Conservation (phyloP, 2,888 invertebrate genomes). For the Pristionchus arcanus region DNA sequence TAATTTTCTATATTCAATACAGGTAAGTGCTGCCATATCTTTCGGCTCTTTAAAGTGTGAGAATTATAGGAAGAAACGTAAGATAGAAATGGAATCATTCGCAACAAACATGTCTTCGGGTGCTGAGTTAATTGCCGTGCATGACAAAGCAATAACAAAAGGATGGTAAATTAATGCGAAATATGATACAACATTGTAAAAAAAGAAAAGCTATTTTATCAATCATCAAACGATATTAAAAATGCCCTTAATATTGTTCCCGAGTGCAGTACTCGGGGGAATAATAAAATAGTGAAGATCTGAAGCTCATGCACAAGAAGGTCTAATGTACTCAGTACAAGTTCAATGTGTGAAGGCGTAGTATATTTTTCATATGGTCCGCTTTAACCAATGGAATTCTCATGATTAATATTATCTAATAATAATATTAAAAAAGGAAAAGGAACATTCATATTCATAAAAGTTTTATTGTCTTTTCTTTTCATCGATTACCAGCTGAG, state of each 20-base stretch:
- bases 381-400: neutral
- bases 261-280: neutral
- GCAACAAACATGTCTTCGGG: neutral
- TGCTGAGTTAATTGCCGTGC: neutral
- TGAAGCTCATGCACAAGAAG: neutral
- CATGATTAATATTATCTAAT: no score
- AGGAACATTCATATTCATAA: no score
- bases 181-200: no score
- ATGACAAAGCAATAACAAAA: neutral
- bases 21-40: neutral
- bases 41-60: neutral
- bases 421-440: no score
- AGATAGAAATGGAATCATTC: neutral
- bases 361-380: neutral
- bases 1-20: neutral
- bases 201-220: no score
- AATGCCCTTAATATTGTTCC: neutral
- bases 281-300: neutral
- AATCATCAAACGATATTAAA: neutral
- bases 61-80: neutral
- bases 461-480: neutral
- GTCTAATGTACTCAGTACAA: neutral
- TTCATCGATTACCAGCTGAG: neutral
- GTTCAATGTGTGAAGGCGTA: neutral
- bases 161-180: conserved; percentile 7